These are phyloP conservation scores for Silurus lanzhouensis DNA, from an alignment of 2,797 vertebrate species.

Conservation along the genomic window DNA sequence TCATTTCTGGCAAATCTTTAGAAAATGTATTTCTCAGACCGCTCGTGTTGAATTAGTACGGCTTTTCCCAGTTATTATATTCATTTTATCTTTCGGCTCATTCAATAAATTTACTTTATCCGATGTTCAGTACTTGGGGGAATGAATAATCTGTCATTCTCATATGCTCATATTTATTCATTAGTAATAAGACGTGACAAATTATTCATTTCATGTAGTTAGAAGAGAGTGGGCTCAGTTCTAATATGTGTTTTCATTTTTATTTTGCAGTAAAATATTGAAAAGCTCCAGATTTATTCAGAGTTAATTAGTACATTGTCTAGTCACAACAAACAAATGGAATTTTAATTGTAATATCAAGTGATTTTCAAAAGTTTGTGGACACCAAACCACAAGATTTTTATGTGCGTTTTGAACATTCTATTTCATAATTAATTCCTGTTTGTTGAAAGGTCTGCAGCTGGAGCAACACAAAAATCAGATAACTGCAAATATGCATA, in stretches of 20 bases:
- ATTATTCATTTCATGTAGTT: background rate
- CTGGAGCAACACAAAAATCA: no score
- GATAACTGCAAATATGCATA: no score
- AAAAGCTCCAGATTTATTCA: background rate
- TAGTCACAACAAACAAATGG: background rate
- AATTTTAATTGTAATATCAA: no score
- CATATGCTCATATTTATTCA: background rate
- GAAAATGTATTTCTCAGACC: background rate
- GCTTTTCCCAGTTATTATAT: background rate
- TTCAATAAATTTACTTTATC: background rate
- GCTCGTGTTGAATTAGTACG: background rate
- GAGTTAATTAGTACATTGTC: background rate
- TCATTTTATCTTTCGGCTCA: background rate
- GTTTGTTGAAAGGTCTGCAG: no score
- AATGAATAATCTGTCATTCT: background rate
- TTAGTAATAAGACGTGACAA: background rate
- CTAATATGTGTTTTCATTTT: background rate
- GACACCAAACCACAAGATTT: no score
- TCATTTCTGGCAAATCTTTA: background rate
- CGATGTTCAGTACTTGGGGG: background rate
- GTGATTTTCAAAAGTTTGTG: no score
- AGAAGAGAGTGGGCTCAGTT: background rate
- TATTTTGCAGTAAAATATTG: background rate
- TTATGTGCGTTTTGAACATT: no score
- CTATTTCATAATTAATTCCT: no score